Evolutionary conservation across 2,113 vertebrate genomes (phyloP).

Genomic region (Phaetusa simplex): DNA sequence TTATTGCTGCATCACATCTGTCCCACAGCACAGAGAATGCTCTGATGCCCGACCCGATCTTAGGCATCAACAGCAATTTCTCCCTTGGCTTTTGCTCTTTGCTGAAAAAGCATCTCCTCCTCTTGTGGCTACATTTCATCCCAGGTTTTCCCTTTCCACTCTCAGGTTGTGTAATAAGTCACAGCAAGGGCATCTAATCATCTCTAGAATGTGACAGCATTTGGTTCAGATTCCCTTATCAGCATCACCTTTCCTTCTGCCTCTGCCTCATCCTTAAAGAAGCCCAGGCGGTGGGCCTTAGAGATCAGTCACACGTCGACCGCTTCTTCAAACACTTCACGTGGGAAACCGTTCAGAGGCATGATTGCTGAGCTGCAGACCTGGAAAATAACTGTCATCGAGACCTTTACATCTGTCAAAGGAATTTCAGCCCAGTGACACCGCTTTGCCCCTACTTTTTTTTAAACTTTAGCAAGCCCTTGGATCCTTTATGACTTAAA

Average conservation of each 20-base stretch:
- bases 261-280: constrained; percentile 45
- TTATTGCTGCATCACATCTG: neutral
- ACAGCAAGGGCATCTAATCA: constrained; percentile 73
- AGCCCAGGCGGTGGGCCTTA: constrained; percentile 33
- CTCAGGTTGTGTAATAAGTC: constrained; percentile 60
- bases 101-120: neutral
- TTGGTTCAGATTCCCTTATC: constrained; percentile 76
- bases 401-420: constrained; percentile 60
- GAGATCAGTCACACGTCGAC: constrained; percentile 77
- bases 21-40: neutral
- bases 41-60: fast-evolving
- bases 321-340: constrained; percentile 72
- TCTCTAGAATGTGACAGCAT: constrained; percentile 74
- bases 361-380: constrained; percentile 63
- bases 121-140: constrained; percentile 66
- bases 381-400: constrained; percentile 84
- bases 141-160: constrained; percentile 28
- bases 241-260: constrained; percentile 62
- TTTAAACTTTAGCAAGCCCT: neutral
- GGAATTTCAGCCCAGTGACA: constrained; percentile 67
- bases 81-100: neutral
- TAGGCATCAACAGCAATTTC: neutral
- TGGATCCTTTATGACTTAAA: neutral
- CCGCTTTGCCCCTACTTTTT: neutral
- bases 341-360: constrained; percentile 66